Percentiles rank a stretch among this genome's conserved stretches.
Evolutionary conservation across 2,888 invertebrate species (phyloP).

Genomic region (Hyalella azteca): DNA sequence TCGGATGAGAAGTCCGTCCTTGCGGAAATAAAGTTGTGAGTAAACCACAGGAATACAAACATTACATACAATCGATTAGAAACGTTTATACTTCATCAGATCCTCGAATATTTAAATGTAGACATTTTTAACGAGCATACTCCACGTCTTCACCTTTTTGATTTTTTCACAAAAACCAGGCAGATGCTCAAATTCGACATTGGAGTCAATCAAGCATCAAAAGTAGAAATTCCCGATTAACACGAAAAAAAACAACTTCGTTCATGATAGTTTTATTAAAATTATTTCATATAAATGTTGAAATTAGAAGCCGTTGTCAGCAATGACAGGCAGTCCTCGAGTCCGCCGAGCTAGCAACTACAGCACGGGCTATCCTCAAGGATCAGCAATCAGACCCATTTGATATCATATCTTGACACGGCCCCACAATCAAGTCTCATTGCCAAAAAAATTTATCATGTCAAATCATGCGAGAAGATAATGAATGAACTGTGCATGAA

Average conservation of each 20-base stretch:
- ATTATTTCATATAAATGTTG: slow-evolving; percentile 34
- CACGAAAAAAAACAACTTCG: background rate
- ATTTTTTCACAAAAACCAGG: too few species aligned
- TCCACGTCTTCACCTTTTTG: too few species aligned
- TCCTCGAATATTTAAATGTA: too few species aligned
- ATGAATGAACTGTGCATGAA: background rate
- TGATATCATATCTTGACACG: slow-evolving; percentile 5
- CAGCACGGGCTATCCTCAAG: background rate
- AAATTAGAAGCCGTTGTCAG: background rate
- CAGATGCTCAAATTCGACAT: too few species aligned
- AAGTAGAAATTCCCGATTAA: too few species aligned
- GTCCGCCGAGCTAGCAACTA: background rate
- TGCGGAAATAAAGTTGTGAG: too few species aligned
- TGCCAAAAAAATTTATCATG: background rate
- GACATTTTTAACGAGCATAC: too few species aligned
- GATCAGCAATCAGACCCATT: background rate
- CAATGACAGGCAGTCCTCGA: slow-evolving; percentile 1
- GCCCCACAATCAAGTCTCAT: background rate
- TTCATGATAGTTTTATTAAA: slow-evolving; percentile 32
- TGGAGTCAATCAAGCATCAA: too few species aligned
- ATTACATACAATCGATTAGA: too few species aligned
- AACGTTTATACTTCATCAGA: too few species aligned
- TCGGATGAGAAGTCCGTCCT: too few species aligned
- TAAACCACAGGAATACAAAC: too few species aligned
- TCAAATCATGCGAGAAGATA: background rate